Base-by-base conservation (phyloP, 2,113 vertebrate species). In the Lophura nycthemera region DNA sequence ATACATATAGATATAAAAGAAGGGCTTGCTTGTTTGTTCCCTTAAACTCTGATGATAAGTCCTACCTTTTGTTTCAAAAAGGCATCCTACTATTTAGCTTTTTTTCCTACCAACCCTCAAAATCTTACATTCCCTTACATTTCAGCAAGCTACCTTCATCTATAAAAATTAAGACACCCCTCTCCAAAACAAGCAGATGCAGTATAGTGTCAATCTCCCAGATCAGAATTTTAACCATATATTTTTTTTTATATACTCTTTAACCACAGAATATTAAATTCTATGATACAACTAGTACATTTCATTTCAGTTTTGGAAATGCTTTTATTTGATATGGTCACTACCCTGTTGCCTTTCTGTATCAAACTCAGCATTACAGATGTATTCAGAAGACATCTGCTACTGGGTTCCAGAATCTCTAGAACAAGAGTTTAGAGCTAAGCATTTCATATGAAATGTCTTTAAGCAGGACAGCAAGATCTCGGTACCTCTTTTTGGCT, bases 301-400 rank as follows among this genome's bases (percentile, higher is more conserved):
- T 78, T 50, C 2, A 27, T 47, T 84, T 85, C 42, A 27, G 52
- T 11, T 40, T 27, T 19, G 11, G 36, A 25, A 52, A 69, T 16
- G 24, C 11, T 76, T 57, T 75, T 6, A 57, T 63, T 89, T 82
- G 4, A 45, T 59, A 71, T 3, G 6, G 34, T 19, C 59, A 69
- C 27, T 15, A 75, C 11, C 6, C 54, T 67, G 21, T 5, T 67
- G 36, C 30, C 38, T 60, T 60, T 74, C 34, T 54, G 6, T 9
- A 86, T 12, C 15, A 43, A 90, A 76, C 7, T 61, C 19, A 47
- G 43, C 19, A 24, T 43, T 85, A 65, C 1, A 72, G 3, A 60
- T 3, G 3, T 20, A 10, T 45, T 70, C 32, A 81, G 27, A 0
- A 1, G 17, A 29, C 1, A 11, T 48, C 47, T 61, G 13, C 6